Conservation (phyloP, 2,888 invertebrate genomes). For the Himalopsyche anomala region DNA sequence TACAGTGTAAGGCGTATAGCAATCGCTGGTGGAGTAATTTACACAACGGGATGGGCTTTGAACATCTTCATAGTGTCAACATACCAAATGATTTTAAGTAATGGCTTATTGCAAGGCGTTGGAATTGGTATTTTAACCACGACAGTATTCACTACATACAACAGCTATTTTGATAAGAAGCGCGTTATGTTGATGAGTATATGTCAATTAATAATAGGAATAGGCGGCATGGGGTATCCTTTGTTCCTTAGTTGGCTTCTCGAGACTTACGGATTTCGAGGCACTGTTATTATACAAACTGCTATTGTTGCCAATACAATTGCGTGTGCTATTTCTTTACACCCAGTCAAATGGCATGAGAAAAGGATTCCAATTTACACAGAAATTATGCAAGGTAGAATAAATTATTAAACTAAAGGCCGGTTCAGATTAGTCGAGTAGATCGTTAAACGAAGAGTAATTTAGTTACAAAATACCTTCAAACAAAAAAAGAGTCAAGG, state of each 20-base stretch:
- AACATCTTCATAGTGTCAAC: constrained; percentile 81
- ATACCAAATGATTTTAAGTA: constrained; percentile 80
- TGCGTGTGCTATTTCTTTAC: constrained; percentile 82
- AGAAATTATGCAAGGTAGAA: neutral
- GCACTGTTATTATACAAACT: constrained; percentile 82
- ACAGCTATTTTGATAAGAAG: constrained; percentile 79
- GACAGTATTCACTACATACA: constrained; percentile 79
- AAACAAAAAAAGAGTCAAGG: too few species aligned
- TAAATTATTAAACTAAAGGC: too few species aligned
- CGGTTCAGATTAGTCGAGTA: too few species aligned
- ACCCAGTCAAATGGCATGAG: constrained; percentile 84
- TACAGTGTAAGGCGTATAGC: constrained; percentile 82
- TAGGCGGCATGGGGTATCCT: constrained; percentile 79
- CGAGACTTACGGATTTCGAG: constrained; percentile 79
- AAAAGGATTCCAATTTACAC: constrained; percentile 22
- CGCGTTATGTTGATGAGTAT: constrained; percentile 80
- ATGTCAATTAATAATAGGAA: constrained; percentile 79
- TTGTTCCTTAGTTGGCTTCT: constrained; percentile 75
- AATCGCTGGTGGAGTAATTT: constrained; percentile 81
- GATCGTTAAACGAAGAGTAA: too few species aligned
- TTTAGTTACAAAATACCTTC: too few species aligned
- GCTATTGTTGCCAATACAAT: constrained; percentile 82
- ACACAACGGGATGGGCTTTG: constrained; percentile 79
- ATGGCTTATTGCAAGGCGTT: constrained; percentile 77
- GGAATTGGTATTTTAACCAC: constrained; percentile 80